Conservation (phyloP, 2,888 invertebrate species). For the Cephus nigrinus region DNA sequence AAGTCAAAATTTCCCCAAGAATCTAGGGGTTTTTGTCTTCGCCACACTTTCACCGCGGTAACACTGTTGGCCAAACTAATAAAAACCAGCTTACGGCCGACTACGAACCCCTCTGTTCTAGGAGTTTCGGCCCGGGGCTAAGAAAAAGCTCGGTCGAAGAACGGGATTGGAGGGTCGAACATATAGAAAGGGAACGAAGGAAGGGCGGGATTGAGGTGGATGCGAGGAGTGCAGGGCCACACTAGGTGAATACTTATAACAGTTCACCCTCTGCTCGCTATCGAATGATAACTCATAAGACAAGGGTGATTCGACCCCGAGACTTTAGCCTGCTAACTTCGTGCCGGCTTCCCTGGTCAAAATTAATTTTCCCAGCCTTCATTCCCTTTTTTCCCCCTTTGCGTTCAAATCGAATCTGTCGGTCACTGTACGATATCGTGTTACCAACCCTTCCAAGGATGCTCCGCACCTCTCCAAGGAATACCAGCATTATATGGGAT, state of each 20-base stretch:
- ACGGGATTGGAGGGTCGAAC: neutral
- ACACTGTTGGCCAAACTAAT: constrained; percentile 40
- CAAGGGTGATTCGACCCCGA: neutral
- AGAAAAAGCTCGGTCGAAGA: neutral
- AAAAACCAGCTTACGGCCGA: constrained; percentile 32
- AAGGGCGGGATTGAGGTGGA: neutral
- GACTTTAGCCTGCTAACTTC: neutral
- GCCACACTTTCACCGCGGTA: constrained; percentile 6
- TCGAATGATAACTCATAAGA: constrained; percentile 11
- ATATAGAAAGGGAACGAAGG: neutral
- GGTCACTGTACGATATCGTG: neutral
- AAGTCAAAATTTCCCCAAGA: neutral
- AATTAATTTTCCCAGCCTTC: constrained; percentile 4
- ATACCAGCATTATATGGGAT: neutral
- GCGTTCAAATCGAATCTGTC: neutral
- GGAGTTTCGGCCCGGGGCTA: neutral
- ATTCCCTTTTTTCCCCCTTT: neutral
- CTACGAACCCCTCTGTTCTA: neutral
- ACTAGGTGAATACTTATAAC: constrained; percentile 14
- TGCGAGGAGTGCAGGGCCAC: neutral
- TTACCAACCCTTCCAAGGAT: neutral
- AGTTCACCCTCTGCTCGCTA: neutral
- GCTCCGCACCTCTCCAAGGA: neutral
- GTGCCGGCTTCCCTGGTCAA: neutral
- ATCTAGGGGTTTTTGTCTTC: neutral